phyloP scores from a whole-genome alignment of 2,113 vertebrate species.

The Hipposideros armiger region DNA sequence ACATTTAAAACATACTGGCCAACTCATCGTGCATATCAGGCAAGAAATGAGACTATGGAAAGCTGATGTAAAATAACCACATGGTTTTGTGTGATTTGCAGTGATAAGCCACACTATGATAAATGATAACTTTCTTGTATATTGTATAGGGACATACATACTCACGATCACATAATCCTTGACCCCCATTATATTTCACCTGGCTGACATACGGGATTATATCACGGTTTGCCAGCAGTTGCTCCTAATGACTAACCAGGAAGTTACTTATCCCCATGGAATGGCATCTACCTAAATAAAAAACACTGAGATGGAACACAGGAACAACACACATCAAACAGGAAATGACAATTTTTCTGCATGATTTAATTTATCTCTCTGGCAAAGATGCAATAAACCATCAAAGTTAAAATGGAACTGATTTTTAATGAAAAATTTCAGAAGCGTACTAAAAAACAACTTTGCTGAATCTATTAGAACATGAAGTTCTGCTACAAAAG shows the following conservation, averaged over 20 bases:
- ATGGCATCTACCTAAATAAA: conserved; percentile 86
- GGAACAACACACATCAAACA: conserved; percentile 9
- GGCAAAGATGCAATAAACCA: conserved; percentile 33
- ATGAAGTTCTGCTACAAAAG: conserved; percentile 57
- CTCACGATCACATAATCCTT: not conserved
- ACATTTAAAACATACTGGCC: not conserved
- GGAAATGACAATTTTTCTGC: conserved; percentile 18
- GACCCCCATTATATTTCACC: conserved; percentile 77
- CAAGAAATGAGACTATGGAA: not conserved
- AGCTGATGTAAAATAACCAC: not conserved
- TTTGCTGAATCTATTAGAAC: conserved; percentile 72
- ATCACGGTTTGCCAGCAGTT: conserved; percentile 89
- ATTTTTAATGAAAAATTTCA: conserved; percentile 22
- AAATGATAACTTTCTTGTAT: not conserved
- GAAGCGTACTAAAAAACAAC: conserved; percentile 55
- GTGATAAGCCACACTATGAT: not conserved
- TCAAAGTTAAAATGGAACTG: conserved; percentile 50
- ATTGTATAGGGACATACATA: not conserved
- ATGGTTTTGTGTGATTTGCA: not conserved
- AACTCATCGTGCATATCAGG: not conserved
- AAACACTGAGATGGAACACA: conserved; percentile 22
- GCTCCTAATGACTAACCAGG: conserved; percentile 89
- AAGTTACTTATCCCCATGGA: conserved; percentile 93
- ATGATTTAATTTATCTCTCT: conserved; percentile 39
- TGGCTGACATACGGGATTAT: conserved; percentile 89